A percentile compares a stretch with the other conserved stretches of the same genome.
phyloP scores from a whole-genome alignment of 1,140 invertebrate species.

The Globodera rostochiensis region DNA sequence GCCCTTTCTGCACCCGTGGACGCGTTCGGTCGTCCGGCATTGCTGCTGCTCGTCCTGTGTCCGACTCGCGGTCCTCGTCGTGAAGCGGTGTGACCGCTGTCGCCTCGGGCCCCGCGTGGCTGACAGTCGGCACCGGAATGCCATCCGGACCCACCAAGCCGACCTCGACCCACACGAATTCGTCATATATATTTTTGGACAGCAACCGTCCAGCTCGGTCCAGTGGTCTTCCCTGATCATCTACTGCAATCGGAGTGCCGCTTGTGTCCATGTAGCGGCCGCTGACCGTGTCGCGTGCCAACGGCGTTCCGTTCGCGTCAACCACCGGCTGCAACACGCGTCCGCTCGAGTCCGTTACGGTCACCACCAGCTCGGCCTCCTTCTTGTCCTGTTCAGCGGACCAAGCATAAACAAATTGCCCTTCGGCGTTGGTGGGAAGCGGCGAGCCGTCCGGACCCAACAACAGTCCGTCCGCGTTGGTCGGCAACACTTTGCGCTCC shows the following conservation, averaged over 20 bases:
- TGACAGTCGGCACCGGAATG: constrained; percentile 45
- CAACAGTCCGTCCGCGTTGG: constrained; percentile 43
- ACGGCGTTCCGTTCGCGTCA: constrained; percentile 35
- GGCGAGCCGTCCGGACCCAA: constrained; percentile 56
- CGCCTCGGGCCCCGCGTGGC: background rate
- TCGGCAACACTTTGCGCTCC: constrained; percentile 36
- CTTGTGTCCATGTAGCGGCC: constrained; percentile 34
- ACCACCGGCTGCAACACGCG: constrained; percentile 47
- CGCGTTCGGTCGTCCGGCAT: constrained; percentile 14
- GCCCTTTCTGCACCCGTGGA: background rate
- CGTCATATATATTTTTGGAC: constrained; percentile 41
- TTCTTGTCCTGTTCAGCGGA: constrained; percentile 11
- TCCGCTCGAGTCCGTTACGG: constrained; percentile 51
- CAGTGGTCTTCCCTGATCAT: constrained; percentile 47
- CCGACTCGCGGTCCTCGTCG: background rate
- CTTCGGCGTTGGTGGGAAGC: constrained; percentile 47
- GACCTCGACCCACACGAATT: constrained; percentile 31
- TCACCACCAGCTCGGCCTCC: background rate
- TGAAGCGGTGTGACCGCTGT: background rate
- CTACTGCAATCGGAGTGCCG: constrained; percentile 40
- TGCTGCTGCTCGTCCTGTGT: background rate
- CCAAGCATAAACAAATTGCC: constrained; percentile 35
- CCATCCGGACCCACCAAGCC: constrained; percentile 39
- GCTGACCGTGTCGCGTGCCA: constrained; percentile 6
- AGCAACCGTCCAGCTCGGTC: constrained; percentile 32